phyloP scores from a whole-genome alignment of 2,888 invertebrate genomes.

The Andrena minutula region DNA sequence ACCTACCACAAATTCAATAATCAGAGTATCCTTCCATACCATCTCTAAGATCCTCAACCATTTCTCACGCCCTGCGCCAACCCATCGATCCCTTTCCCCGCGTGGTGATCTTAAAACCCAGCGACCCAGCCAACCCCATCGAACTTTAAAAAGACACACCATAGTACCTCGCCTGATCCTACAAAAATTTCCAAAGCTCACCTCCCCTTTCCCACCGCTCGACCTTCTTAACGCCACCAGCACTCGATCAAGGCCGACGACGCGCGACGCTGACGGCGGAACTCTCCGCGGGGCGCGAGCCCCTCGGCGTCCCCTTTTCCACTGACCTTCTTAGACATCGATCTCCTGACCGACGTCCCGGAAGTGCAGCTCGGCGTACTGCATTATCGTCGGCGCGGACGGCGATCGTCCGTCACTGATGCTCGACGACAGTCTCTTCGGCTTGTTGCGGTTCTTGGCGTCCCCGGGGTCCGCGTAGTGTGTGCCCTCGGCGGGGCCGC shows the following conservation, averaged over 20 bases:
- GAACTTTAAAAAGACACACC: too few species aligned
- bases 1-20: too few species aligned
- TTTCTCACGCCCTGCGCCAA: too few species aligned
- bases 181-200: too few species aligned
- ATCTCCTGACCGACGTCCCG: conserved; percentile 89
- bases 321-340: conserved; percentile 87
- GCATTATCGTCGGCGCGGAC: conserved; percentile 84
- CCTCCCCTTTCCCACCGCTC: too few species aligned
- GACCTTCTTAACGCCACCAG: background rate
- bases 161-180: too few species aligned
- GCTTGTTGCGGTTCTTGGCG: conserved; percentile 70
- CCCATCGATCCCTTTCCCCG: too few species aligned
- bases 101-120: too few species aligned
- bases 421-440: conserved; percentile 70
- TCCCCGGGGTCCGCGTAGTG: conserved; percentile 59
- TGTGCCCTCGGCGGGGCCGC: conserved; percentile 44
- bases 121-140: too few species aligned
- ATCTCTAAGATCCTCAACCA: too few species aligned
- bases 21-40: too few species aligned
- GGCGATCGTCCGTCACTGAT: conserved; percentile 70
- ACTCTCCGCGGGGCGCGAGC: background rate
- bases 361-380: conserved; percentile 89
- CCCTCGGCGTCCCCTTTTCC: background rate
- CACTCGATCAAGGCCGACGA: background rate
- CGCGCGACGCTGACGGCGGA: background rate